These are phyloP conservation scores for Popillia japonica DNA, from an alignment of 1,140 invertebrate species.

Conservation along the genomic window DNA sequence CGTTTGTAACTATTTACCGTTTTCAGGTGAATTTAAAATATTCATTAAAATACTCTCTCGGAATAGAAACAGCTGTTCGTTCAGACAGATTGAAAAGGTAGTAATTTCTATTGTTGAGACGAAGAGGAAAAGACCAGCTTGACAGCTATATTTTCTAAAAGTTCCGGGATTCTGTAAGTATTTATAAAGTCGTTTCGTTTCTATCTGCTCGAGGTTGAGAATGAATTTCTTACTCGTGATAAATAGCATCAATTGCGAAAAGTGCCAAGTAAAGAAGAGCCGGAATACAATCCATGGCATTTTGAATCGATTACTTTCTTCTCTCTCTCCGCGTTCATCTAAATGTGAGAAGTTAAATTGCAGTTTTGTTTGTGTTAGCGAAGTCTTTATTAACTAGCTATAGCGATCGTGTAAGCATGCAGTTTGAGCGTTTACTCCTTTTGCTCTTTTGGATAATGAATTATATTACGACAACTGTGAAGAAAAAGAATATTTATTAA, in stretches of 20 bases:
- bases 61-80: too few relatives aligned
- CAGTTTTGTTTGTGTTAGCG: not conserved
- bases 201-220: not conserved
- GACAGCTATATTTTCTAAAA: not conserved
- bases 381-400: not conserved
- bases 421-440: not conserved
- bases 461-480: not conserved
- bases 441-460: too few relatives aligned
- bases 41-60: too few relatives aligned
- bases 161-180: not conserved
- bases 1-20: too few relatives aligned
- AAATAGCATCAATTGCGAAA: slow-evolving; percentile 4
- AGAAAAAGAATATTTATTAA: too few relatives aligned
- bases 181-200: not conserved
- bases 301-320: not conserved
- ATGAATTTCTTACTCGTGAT: not conserved
- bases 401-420: not conserved
- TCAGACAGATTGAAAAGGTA: too few relatives aligned
- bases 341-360: slow-evolving; percentile 2
- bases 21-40: too few relatives aligned
- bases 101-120: too few relatives aligned
- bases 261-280: not conserved
- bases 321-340: not conserved
- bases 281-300: not conserved
- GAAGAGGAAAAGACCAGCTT: not conserved